Evolutionary conservation across 2,888 invertebrate genomes (phyloP).

Genomic region (Drosophila anomelani): DNA sequence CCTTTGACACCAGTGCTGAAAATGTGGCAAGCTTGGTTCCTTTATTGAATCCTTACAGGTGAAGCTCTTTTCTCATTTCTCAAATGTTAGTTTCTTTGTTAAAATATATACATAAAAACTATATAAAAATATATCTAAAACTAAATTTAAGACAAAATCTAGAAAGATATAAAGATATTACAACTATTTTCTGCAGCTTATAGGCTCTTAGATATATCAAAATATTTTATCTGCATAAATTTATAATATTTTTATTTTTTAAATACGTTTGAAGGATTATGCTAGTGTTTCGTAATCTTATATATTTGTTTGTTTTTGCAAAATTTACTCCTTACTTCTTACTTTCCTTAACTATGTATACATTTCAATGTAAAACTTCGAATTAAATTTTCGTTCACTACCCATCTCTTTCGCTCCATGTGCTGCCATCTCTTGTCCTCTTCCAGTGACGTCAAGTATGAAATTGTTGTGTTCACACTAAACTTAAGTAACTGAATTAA

Average conservation of each 20-base stretch:
- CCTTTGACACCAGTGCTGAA: constrained; percentile 38
- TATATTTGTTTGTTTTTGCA: background rate
- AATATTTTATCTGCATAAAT: background rate
- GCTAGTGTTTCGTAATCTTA: no score
- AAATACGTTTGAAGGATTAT: background rate
- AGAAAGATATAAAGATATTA: background rate
- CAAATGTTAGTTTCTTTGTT: background rate
- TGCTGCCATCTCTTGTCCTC: constrained; percentile 3
- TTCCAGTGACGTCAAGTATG: constrained; percentile 64
- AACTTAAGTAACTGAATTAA: constrained; percentile 81
- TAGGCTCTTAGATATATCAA: background rate
- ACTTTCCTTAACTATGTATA: no score
- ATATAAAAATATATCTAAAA: background rate
- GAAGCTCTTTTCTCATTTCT: background rate
- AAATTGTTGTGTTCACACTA: constrained; percentile 79
- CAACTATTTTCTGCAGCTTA: background rate
- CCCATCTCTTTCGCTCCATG: background rate
- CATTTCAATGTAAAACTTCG: no score
- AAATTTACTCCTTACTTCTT: no score
- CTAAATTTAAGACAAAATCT: background rate
- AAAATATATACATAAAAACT: background rate
- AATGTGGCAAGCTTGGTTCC: constrained; percentile 7
- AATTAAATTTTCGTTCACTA: background rate
- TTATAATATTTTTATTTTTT: background rate
- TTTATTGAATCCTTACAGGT: constrained; percentile 1